phyloP scores from a whole-genome alignment of 2,888 invertebrate genomes.

The Zhuqinia jingwanae region DNA sequence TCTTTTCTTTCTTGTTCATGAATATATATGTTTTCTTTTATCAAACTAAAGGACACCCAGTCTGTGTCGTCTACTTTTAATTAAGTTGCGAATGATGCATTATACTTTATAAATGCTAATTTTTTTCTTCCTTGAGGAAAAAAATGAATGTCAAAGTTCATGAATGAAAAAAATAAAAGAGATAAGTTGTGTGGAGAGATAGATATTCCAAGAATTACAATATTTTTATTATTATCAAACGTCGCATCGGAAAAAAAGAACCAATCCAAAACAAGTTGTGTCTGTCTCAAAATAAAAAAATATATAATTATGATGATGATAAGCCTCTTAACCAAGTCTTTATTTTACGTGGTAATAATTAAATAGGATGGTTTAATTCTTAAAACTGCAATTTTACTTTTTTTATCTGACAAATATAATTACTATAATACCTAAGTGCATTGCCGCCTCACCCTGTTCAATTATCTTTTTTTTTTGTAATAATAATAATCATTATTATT shows the following conservation, averaged over 20 bases:
- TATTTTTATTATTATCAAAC: background rate
- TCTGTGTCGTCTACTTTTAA: background rate
- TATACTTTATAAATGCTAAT: background rate
- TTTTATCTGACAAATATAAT: background rate
- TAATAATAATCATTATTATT: background rate
- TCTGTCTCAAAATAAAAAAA: too few species aligned
- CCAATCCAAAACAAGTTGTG: background rate
- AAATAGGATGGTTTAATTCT: background rate
- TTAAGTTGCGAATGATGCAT: too few species aligned
- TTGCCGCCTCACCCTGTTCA: background rate
- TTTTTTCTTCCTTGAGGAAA: background rate
- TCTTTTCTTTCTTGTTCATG: background rate
- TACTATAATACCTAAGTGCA: too few species aligned
- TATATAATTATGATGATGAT: too few species aligned
- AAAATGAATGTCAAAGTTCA: constrained; percentile 32
- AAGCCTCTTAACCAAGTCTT: background rate
- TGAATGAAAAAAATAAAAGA: background rate
- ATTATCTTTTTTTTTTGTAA: background rate
- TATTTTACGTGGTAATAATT: too few species aligned
- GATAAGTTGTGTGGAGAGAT: too few species aligned
- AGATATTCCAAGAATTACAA: constrained; percentile 36
- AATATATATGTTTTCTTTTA: background rate
- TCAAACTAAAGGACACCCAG: background rate
- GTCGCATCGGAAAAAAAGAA: too few species aligned
- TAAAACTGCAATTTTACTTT: background rate